Evolutionary conservation across 2,113 vertebrate genomes (phyloP), one percentile per base, ranked within the genome.

Genomic region (Ciconia boyciana): DNA sequence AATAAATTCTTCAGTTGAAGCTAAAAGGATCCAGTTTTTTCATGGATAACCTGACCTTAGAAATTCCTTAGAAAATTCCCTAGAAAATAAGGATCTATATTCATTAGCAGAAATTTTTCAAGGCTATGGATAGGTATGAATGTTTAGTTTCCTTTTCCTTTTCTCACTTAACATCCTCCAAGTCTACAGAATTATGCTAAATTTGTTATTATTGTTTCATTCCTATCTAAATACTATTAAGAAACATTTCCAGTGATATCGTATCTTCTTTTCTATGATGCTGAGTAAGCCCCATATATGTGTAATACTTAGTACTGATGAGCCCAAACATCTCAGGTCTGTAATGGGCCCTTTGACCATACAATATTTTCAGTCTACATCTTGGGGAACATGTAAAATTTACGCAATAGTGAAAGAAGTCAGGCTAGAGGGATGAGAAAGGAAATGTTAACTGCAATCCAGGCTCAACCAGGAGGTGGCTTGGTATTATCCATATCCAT

Each of bases 1-100:
- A 92, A 95, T 83, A 68, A 81, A 85, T 87, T 96, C 81, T 91
- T 43, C 36, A 62, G 8, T 29, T 91, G 64, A 57, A 95, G 46
- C 24, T 86, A 60, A 91, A 90, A 85, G 34, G 18, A 49, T 61
- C 86, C 20, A 10, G 3, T 52, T 91, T 87, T 61, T 52, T 34
- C 52, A 29, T 36, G 5, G 10, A 66, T 94, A 94, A 65, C 16
- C 8, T 77, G 25, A 74, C 46, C 28, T 71, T 68, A 85, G 2
- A 66, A 91, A 70, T 95, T 92, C 24, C 15, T 80, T 87, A 61
- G 44, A 95, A 91, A 93, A 76, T 79, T 92, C 36, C 39, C 58
- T 80, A 32, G 39, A 92, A 87, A 91, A 74, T 46, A 74, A 69
- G 5, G 4, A 87, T 83, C 43, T 44, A 7, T 81, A 39, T 69